Conservation (phyloP, 2,113 vertebrate genomes). For the Callionymus lyra region DNA sequence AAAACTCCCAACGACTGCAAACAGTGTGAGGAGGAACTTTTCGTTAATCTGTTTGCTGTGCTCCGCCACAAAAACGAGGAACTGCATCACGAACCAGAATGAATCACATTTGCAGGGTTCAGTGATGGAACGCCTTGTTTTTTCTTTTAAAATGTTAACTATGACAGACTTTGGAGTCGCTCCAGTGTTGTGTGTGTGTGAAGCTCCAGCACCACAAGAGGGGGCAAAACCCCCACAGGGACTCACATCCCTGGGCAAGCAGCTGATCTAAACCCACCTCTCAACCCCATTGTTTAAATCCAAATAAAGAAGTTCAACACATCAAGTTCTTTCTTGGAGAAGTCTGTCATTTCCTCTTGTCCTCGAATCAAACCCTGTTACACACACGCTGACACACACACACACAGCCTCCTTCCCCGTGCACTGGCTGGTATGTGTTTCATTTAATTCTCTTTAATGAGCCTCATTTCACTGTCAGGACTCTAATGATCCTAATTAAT, state of each 20-base stretch:
- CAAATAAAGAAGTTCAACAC: neutral
- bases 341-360: neutral
- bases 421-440: slow-evolving; percentile 44
- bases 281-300: slow-evolving; percentile 8
- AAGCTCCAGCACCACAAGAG: slow-evolving; percentile 57
- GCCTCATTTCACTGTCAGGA: slow-evolving; percentile 65
- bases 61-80: neutral
- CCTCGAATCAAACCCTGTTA: neutral
- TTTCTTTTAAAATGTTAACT: neutral
- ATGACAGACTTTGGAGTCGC: slow-evolving; percentile 1
- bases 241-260: slow-evolving; percentile 7
- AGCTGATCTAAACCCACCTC: neutral
- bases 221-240: slow-evolving; percentile 48
- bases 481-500: slow-evolving; percentile 66
- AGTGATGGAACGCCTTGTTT: neutral
- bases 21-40: neutral
- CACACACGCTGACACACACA: neutral
- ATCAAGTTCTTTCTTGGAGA: slow-evolving; percentile 4
- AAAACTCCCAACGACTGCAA: slow-evolving; percentile 1
- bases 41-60: neutral
- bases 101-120: neutral
- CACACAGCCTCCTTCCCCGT: neutral
- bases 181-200: slow-evolving; percentile 7
- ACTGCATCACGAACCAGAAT: slow-evolving; percentile 4
- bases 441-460: slow-evolving; percentile 59